These are phyloP conservation scores for Paralichthys olivaceus DNA, from an alignment of 2,113 vertebrate genomes.

Conservation along the genomic window DNA sequence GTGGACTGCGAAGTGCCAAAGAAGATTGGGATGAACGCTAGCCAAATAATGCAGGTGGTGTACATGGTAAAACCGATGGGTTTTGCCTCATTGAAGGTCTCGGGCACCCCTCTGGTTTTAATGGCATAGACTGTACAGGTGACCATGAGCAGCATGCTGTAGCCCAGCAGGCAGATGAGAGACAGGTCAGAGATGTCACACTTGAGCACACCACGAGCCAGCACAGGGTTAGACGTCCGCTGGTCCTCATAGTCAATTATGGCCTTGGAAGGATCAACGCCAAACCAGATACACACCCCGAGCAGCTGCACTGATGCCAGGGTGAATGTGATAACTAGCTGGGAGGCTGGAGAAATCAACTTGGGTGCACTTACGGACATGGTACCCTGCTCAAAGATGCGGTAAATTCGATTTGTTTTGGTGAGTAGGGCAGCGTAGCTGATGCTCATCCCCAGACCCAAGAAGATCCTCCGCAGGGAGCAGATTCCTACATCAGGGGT, in stretches of 20 bases:
- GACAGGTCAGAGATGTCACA: conserved; percentile 86
- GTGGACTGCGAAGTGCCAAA: conserved; percentile 97
- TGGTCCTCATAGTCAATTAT: conserved; percentile 84
- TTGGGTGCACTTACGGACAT: conserved; percentile 82
- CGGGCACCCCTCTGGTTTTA: conserved; percentile 95
- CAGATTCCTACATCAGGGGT: conserved; percentile 81
- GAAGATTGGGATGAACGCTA: conserved; percentile 96
- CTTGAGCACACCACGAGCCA: conserved; percentile 82
- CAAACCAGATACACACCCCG: conserved; percentile 84
- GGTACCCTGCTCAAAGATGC: conserved; percentile 83
- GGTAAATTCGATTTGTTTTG: conserved; percentile 84
- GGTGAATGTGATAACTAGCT: conserved; percentile 82
- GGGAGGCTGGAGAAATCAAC: conserved; percentile 83
- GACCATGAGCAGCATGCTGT: conserved; percentile 99
- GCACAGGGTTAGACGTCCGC: conserved; percentile 75
- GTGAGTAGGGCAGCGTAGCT: conserved; percentile 85
- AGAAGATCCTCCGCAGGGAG: conserved; percentile 81
- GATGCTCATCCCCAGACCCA: conserved; percentile 85
- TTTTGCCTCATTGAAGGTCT: conserved; percentile 99
- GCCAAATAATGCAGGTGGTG: conserved; percentile 85
- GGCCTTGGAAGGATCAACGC: conserved; percentile 80
- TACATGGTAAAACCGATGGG: conserved; percentile 93
- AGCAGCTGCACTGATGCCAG: conserved; percentile 83
- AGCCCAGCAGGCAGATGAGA: conserved; percentile 95
- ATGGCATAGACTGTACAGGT: conserved; percentile 94